A percentile compares a stretch with the other conserved stretches of the same genome.
These are phyloP conservation scores for Antennarius striatus DNA, from an alignment of 2,113 vertebrate species.

Conservation along the genomic window DNA sequence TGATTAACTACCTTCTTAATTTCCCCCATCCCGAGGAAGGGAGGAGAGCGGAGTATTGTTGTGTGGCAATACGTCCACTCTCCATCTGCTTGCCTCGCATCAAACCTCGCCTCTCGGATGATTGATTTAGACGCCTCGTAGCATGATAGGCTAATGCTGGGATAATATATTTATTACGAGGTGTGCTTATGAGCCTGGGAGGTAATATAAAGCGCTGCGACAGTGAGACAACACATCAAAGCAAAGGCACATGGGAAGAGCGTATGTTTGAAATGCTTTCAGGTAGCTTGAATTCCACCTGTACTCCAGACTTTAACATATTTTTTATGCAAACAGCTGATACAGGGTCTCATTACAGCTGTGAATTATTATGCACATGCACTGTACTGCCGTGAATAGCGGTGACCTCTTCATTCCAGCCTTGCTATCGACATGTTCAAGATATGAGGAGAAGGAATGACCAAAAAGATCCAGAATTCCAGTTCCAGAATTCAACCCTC, in stretches of 20 bases:
- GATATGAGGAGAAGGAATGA: too few relatives aligned
- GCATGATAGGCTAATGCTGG: constrained; percentile 61
- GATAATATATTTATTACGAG: constrained; percentile 69
- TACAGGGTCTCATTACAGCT: constrained; percentile 25
- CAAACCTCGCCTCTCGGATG: constrained; percentile 39
- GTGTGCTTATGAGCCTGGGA: constrained; percentile 25
- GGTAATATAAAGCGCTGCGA: constrained; percentile 44
- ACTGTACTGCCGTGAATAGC: constrained; percentile 25
- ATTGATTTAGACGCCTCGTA: constrained; percentile 67
- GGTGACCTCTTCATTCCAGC: constrained; percentile 1
- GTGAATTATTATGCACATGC: constrained; percentile 29
- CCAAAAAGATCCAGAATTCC: too few relatives aligned
- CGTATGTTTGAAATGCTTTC: constrained; percentile 29
- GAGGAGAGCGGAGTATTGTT: constrained; percentile 49
- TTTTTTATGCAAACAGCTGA: constrained; percentile 54
- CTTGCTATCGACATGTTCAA: too few relatives aligned
- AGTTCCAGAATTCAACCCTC: too few relatives aligned
- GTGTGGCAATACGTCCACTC: constrained; percentile 14
- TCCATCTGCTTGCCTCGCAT: constrained; percentile 40
- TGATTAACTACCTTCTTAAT: constrained; percentile 80
- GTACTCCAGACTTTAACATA: constrained; percentile 20
- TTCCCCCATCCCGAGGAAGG: constrained; percentile 58
- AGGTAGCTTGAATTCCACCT: constrained; percentile 20
- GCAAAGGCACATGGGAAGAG: constrained; percentile 38
- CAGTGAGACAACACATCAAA: constrained; percentile 37